Percentiles rank a stretch among this genome's conserved stretches.
These are phyloP conservation scores for Idaea aversata DNA, from an alignment of 2,888 invertebrate species.

Conservation along the genomic window DNA sequence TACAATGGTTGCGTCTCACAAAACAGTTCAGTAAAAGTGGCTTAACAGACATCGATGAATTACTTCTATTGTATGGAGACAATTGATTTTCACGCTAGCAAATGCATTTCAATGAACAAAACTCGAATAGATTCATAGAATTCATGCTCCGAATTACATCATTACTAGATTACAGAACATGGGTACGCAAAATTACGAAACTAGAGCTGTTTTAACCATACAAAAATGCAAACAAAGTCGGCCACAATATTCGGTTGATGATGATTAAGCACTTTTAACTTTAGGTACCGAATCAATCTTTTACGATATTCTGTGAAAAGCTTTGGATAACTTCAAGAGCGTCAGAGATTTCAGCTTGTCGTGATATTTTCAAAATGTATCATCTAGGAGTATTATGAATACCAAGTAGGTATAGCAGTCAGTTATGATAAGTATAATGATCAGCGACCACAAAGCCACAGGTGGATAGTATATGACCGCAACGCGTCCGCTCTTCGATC, in stretches of 20 bases:
- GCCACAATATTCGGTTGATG: background rate
- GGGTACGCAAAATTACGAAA: background rate
- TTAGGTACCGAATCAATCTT: no score
- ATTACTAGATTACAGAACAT: background rate
- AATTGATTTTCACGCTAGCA: slow-evolving; percentile 17
- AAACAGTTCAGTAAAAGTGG: slow-evolving; percentile 22
- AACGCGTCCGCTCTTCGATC: slow-evolving; percentile 14
- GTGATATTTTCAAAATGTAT: background rate
- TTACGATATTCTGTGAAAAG: background rate
- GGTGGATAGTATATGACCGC: slow-evolving; percentile 11
- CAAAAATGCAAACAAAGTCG: background rate
- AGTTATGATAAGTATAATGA: slow-evolving; percentile 8
- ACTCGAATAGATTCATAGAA: background rate
- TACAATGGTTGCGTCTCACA: slow-evolving; percentile 29
- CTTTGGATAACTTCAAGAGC: background rate
- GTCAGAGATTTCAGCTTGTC: background rate
- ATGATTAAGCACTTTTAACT: background rate
- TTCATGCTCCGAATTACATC: background rate
- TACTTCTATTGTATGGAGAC: slow-evolving; percentile 27
- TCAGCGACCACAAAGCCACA: slow-evolving; percentile 21
- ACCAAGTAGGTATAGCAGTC: background rate
- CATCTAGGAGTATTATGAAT: background rate
- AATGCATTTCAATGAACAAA: slow-evolving; percentile 36
- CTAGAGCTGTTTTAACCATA: background rate
- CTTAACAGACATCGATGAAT: slow-evolving; percentile 27